Evolutionary conservation across 2,797 vertebrate species (phyloP).

Genomic region (Pangasius larnaudii): DNA sequence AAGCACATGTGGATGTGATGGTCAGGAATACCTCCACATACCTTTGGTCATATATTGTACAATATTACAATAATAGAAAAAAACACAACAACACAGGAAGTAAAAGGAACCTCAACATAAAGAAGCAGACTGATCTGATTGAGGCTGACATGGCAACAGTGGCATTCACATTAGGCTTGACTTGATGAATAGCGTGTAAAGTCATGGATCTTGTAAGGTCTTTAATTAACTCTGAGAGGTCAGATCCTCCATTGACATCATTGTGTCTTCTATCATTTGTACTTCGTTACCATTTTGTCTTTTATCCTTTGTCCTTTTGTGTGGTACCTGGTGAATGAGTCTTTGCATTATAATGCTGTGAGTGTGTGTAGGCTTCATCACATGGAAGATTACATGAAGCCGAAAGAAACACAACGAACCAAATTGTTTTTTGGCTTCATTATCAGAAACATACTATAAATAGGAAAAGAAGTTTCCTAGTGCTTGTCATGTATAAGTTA

Average conservation of each 20-base stretch:
- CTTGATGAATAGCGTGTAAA: background rate
- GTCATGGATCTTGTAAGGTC: background rate
- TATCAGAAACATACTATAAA: background rate
- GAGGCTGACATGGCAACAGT: background rate
- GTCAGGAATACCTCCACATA: background rate
- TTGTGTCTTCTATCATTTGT: background rate
- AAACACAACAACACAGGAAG: background rate
- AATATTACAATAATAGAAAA: background rate
- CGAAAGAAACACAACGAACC: background rate
- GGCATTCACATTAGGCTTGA: background rate
- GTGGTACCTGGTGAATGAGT: background rate
- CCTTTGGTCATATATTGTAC: background rate
- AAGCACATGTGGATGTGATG: background rate
- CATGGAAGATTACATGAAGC: background rate
- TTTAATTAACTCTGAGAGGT: conserved; percentile 21
- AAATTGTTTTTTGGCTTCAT: background rate
- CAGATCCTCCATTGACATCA: background rate
- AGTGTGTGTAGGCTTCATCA: background rate
- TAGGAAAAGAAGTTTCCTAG: background rate
- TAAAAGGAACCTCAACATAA: background rate
- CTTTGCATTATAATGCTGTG: background rate
- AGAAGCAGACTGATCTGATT: background rate
- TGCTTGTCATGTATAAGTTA: background rate
- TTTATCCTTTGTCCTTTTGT: background rate
- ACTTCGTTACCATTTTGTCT: background rate